Evolutionary conservation across 2,113 vertebrate species (phyloP), one percentile per base, ranked within the genome.

Genomic region (Pionites leucogaster): DNA sequence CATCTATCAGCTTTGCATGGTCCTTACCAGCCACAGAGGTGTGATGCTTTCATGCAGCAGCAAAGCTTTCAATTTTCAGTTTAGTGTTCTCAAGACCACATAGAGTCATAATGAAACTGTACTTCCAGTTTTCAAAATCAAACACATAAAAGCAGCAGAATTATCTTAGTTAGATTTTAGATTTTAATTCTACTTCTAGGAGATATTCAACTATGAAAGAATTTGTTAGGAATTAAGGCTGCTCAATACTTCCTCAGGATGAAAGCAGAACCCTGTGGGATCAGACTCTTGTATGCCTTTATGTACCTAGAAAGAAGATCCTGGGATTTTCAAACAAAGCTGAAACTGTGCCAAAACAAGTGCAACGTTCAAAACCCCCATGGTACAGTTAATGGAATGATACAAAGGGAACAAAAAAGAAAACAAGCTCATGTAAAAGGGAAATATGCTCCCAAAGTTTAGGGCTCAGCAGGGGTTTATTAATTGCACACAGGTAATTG

Each of bases 111-210:
- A 86, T 10, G 70, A 68, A 94, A 74, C 42, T 82, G n/a, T 37
- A 55, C 80, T 92, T 91, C 53, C 44, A 84, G 85, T 84, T 93
- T 79, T 55, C 50, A 11, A 91, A 96, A 93, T 86, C 42, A 64
- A 42, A 81, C 23, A 80, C 5, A 8, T 33, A 37, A 60, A 82
- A 82, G n/a, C 29, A 92, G 3, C 20, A 78, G 64, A 52, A 77
- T 20, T 46, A 35, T 28, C 37, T 63, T 78, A 85, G 86, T 52
- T 65, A 44, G 25, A 20, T 35, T 60, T 50, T 37, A 55, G 16
- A 71, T 82, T 86, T 89, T 71, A 78, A 64, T 82, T 91, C 29
- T 69, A 0, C 42, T 82, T 91, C n/a, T 47, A 46, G 17, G 35
- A 82, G 65, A 68, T 39, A 33, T 17, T 84, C 23, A 93, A 3